Base-by-base conservation (phyloP, 2,888 invertebrate species). In the Sturmia bella region DNA sequence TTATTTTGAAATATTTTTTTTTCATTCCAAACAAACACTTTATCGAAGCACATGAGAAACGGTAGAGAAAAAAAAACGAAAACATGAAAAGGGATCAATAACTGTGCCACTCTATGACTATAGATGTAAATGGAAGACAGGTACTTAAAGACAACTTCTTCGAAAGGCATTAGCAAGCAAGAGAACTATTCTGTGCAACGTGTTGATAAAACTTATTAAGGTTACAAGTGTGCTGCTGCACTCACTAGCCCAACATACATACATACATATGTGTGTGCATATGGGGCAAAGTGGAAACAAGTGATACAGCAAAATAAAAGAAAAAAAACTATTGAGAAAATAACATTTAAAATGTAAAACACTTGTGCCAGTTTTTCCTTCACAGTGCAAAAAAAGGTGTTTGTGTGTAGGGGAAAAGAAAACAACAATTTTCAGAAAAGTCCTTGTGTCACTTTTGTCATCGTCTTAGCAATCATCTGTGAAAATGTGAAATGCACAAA, bases 141-240 rank as follows among this genome's bases (percentile, higher is more conserved):
- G 3, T 54, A 17, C 64, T 64, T 74, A 74, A 64, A 15, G 43
- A n/a, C 21, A 56, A 64, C 45, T 64, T 32, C 19, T 61, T 32
- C 32, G 32, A 12, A 3, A 32, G 2, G 15, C n/a, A 57, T 61
- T 57, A 32, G 15, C 52, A 19, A 19, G 37, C 2, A 1, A 39
- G 2, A 57, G 12, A 57, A 52, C 37, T 9, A 19, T 24, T 15
- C 52, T 17, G 15, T 11, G 19, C 19, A 21, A 64, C 48, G 56
- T 64, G 45, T 64, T 73, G 27, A n/a, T 63, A 56, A 19, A 56
- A 64, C 54, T 74, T 74, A 74, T 74, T 74, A 56, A 45, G 64
- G 21, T 21, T 64, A 24, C 64, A 64, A 64, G 45, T 64, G 19
- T 32, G 5, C 7, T 45, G 39, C 39, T 45, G 57, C 59, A 59